phyloP scores from a whole-genome alignment of 2,888 invertebrate species.

The Cyclophora punctaria region DNA sequence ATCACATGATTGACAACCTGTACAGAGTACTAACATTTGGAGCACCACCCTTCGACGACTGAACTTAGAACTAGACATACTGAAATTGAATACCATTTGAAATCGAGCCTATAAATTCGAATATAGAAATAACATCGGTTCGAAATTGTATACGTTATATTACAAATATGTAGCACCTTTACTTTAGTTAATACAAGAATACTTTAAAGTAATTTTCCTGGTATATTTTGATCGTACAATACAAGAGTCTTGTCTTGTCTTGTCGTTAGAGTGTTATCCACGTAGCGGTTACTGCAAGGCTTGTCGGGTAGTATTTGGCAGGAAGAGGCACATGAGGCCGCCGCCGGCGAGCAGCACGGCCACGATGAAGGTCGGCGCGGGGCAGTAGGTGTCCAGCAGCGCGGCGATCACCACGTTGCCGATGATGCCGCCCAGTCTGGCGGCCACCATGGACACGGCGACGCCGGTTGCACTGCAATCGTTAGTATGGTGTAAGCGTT shows the following conservation, averaged over 20 bases:
- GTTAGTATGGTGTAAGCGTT: too few relatives aligned
- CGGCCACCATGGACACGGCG: constrained; percentile 92
- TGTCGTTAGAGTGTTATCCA: background rate
- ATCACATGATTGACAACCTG: constrained; percentile 27
- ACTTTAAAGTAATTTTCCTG: too few relatives aligned
- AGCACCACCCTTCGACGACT: too few relatives aligned
- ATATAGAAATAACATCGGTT: too few relatives aligned
- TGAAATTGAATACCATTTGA: too few relatives aligned
- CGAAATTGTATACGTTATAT: too few relatives aligned
- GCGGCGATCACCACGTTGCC: constrained; percentile 93
- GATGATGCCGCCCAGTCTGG: constrained; percentile 89
- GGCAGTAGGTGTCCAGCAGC: constrained; percentile 90
- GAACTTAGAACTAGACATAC: too few relatives aligned
- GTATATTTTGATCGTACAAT: too few relatives aligned
- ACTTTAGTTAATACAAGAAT: background rate
- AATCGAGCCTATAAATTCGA: too few relatives aligned
- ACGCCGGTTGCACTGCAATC: constrained; percentile 88
- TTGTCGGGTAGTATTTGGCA: constrained; percentile 92
- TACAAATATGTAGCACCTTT: too few relatives aligned
- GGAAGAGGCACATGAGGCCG: constrained; percentile 88
- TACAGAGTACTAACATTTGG: constrained; percentile 3
- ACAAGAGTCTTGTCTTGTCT: too few relatives aligned
- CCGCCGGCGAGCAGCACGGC: constrained; percentile 89
- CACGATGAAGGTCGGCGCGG: constrained; percentile 93
- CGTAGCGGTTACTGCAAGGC: constrained; percentile 70